These are phyloP conservation scores for Sipha maydis DNA, from an alignment of 2,888 invertebrate species.

Conservation along the genomic window DNA sequence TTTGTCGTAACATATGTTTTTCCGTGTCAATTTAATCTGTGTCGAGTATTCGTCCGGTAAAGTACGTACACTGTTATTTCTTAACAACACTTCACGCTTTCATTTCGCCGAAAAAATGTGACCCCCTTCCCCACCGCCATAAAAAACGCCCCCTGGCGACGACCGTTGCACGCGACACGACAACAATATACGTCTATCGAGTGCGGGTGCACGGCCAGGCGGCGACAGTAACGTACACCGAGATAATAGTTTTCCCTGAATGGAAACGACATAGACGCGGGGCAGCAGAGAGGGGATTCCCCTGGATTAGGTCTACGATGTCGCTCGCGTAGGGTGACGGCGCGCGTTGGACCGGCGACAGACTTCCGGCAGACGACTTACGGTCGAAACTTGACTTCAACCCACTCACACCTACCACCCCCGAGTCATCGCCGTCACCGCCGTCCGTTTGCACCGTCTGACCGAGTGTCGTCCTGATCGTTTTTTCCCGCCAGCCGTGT, in stretches of 20 bases:
- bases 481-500: neutral
- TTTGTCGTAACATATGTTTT: no score
- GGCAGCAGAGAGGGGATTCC: neutral
- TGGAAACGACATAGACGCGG: neutral
- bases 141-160: no score
- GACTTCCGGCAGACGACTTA: neutral
- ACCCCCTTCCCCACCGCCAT: no score
- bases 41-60: no score
- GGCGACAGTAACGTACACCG: neutral
- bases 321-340: neutral
- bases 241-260: neutral
- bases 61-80: no score
- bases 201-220: neutral
- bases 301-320: neutral
- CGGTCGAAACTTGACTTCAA: neutral
- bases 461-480: neutral
- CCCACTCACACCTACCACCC: neutral
- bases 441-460: no score
- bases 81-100: no score
- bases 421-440: neutral
- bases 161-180: neutral
- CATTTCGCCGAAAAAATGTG: no score
- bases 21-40: no score
- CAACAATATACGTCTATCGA: neutral
- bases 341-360: slow-evolving; percentile 2